Percentiles rank a stretch among this genome's conserved stretches.
Evolutionary conservation across 2,797 vertebrate species (phyloP).

Genomic region (Typhlichthys eigenmanni): DNA sequence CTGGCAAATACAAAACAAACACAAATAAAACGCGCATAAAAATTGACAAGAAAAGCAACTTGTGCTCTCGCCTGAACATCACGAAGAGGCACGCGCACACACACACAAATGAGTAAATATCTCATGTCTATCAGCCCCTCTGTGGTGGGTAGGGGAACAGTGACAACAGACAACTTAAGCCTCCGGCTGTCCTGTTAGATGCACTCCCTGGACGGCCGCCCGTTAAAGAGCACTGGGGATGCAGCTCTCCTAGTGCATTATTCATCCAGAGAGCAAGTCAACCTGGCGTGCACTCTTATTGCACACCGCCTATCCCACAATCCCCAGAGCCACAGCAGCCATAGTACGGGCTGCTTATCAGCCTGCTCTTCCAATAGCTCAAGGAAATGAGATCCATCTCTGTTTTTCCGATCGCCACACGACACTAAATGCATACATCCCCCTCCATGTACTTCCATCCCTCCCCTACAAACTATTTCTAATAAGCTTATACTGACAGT

Average conservation of each 20-base stretch:
- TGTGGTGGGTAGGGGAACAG: slow-evolving; percentile 26
- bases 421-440: slow-evolving; percentile 46
- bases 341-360: slow-evolving; percentile 40
- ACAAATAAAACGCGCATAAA: background rate
- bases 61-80: slow-evolving; percentile 33
- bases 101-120: background rate
- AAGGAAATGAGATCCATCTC: slow-evolving; percentile 56
- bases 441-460: slow-evolving; percentile 36
- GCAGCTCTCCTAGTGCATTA: slow-evolving; percentile 50
- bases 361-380: slow-evolving; percentile 40
- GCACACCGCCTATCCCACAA: slow-evolving; percentile 52
- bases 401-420: slow-evolving; percentile 43
- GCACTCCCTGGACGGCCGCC: slow-evolving; percentile 40
- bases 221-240: slow-evolving; percentile 27
- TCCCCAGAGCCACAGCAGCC: slow-evolving; percentile 37
- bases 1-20: slow-evolving; percentile 16
- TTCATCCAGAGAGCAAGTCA: slow-evolving; percentile 52
- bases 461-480: slow-evolving; percentile 9
- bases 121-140: too few species aligned
- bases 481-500: slow-evolving; percentile 44
- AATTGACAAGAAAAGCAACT: slow-evolving; percentile 11
- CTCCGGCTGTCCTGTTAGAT: slow-evolving; percentile 42
- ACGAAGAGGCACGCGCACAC: slow-evolving; percentile 30
- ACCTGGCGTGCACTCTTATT: slow-evolving; percentile 36
- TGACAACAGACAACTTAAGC: slow-evolving; percentile 43